Evolutionary conservation across 2,888 invertebrate genomes (phyloP).

Genomic region (Pachydiplax longipennis): DNA sequence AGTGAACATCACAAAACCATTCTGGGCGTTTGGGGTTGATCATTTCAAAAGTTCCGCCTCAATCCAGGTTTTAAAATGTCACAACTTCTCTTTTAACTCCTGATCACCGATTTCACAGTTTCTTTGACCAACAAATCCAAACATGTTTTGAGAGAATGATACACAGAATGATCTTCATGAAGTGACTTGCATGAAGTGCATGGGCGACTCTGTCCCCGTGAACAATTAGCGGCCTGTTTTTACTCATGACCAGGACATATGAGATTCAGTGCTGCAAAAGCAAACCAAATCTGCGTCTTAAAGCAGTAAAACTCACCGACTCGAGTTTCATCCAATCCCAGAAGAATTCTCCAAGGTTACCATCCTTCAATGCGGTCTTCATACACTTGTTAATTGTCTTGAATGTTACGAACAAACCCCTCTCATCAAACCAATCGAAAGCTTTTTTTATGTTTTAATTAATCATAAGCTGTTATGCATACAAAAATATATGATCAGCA

Average conservation of each 20-base stretch:
- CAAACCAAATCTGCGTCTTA: conserved; percentile 35
- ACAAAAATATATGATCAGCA: conserved; percentile 36
- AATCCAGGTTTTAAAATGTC: neutral
- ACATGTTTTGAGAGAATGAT: neutral
- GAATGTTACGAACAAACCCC: conserved; percentile 30
- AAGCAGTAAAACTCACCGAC: conserved; percentile 36
- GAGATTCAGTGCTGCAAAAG: conserved; percentile 25
- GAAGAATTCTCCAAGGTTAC: conserved; percentile 24
- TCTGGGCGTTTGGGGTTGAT: no score
- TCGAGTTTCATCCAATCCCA: conserved; percentile 21
- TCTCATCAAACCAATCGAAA: conserved; percentile 33
- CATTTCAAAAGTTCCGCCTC: neutral
- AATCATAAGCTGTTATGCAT: conserved; percentile 44
- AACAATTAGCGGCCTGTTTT: neutral
- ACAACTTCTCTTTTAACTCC: neutral
- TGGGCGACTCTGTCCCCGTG: neutral
- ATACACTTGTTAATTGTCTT: conserved; percentile 37
- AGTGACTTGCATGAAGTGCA: neutral
- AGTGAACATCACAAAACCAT: no score
- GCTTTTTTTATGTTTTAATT: conserved; percentile 29
- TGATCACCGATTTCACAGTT: neutral
- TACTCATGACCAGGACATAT: neutral
- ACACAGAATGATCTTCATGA: no score
- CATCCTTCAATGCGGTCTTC: conserved; percentile 32
- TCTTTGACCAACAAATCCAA: neutral